These are phyloP conservation scores for Papilio polytes DNA, from an alignment of 1,140 invertebrate genomes.

Conservation along the genomic window DNA sequence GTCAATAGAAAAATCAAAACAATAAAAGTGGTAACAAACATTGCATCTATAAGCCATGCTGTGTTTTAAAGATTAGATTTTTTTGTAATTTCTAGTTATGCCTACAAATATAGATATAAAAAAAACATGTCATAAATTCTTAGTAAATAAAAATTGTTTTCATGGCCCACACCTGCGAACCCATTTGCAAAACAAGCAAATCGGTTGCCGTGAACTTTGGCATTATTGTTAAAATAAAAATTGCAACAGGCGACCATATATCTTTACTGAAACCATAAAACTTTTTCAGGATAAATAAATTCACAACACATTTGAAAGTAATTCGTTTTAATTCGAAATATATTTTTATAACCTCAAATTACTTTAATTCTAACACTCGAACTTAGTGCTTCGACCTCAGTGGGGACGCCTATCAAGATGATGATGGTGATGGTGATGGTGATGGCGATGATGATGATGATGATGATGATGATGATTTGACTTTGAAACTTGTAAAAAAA, in stretches of 20 bases:
- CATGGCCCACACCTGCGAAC: not conserved
- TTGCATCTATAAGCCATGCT: too few relatives aligned
- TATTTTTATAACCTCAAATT: not conserved
- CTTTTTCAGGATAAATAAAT: slow-evolving; percentile 2
- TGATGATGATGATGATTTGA: too few relatives aligned
- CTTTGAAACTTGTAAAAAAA: too few relatives aligned
- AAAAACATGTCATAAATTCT: too few relatives aligned
- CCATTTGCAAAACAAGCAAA: slow-evolving; percentile 17
- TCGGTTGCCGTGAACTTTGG: slow-evolving; percentile 20
- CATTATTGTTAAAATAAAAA: slow-evolving; percentile 10
- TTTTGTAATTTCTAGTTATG: too few relatives aligned
- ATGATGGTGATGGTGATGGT: too few relatives aligned
- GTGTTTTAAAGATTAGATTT: too few relatives aligned
- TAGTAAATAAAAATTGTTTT: not conserved
- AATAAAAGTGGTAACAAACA: too few relatives aligned
- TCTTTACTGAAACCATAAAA: slow-evolving; percentile 1
- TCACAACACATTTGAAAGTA: slow-evolving; percentile 8
- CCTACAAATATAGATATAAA: not conserved
- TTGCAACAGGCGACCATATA: slow-evolving; percentile 1
- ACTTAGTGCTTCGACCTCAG: too few relatives aligned
- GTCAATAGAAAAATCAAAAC: not conserved
- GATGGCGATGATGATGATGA: too few relatives aligned
- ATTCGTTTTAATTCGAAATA: not conserved
- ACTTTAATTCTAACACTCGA: not conserved
- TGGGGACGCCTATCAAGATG: too few relatives aligned